Evolutionary conservation across 2,113 vertebrate species (phyloP).

Genomic region (Solea senegalensis): DNA sequence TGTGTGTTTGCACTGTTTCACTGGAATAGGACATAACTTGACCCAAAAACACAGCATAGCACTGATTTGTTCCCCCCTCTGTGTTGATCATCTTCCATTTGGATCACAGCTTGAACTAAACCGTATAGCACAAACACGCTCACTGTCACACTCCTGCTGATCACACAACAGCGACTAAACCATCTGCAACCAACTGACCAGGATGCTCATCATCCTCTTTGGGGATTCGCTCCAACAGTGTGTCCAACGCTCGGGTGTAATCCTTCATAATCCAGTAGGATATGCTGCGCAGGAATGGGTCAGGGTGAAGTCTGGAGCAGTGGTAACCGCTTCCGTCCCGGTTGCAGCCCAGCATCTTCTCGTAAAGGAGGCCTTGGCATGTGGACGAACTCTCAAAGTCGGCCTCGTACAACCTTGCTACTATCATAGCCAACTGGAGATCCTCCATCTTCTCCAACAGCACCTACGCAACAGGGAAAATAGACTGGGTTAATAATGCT

Average conservation of each 20-base stretch:
- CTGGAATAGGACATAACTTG: too few species aligned
- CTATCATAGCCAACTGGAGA: conserved; percentile 95
- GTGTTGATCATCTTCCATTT: too few species aligned
- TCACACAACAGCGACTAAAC: conserved; percentile 10
- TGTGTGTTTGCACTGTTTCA: too few species aligned
- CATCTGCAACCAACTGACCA: conserved; percentile 78
- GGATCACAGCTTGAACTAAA: too few species aligned
- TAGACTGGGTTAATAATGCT: neutral
- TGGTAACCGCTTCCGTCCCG: conserved; percentile 89
- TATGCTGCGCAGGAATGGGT: conserved; percentile 96
- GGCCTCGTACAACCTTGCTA: conserved; percentile 94
- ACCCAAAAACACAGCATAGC: too few species aligned
- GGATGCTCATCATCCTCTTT: conserved; percentile 93
- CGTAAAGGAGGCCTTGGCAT: conserved; percentile 91
- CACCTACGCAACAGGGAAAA: conserved; percentile 79
- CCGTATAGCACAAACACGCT: too few species aligned
- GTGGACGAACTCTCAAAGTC: conserved; percentile 96
- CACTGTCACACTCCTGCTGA: neutral
- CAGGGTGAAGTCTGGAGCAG: conserved; percentile 88
- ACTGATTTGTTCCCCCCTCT: too few species aligned
- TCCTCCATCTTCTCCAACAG: conserved; percentile 99
- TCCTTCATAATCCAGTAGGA: conserved; percentile 98
- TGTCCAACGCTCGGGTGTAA: conserved; percentile 92
- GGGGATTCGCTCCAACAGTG: conserved; percentile 92
- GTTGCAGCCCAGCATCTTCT: conserved; percentile 92